Percentiles rank a stretch among this genome's conserved stretches.
phyloP scores from a whole-genome alignment of 2,797 vertebrate genomes.

The Crossoptilon crossoptilon region DNA sequence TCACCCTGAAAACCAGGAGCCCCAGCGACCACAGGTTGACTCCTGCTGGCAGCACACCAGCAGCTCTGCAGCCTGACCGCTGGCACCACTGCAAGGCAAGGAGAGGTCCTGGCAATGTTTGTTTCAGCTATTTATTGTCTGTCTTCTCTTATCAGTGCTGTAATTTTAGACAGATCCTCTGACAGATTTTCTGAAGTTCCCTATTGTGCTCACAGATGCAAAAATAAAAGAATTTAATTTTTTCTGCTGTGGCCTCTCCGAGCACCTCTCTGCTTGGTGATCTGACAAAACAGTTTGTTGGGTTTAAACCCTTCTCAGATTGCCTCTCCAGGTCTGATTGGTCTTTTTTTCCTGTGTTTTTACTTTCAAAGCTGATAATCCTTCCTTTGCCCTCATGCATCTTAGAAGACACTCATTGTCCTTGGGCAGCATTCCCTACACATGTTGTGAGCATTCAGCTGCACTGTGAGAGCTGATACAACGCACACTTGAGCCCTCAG shows the following conservation, averaged over 20 bases:
- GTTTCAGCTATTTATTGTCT: fast-evolving
- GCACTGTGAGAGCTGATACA: not conserved
- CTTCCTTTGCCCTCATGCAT: not conserved
- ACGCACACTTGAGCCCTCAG: fast-evolving
- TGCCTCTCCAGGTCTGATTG: not conserved
- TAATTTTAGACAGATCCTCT: not conserved
- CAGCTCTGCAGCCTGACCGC: not conserved
- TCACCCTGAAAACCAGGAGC: not conserved
- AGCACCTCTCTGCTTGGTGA: not conserved
- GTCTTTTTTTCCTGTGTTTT: not conserved
- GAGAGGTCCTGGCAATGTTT: not conserved
- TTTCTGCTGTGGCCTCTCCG: not conserved
- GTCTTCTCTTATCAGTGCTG: not conserved
- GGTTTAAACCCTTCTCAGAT: not conserved
- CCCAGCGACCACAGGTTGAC: not conserved
- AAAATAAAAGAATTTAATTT: not conserved
- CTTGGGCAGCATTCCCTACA: not conserved
- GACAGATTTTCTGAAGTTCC: not conserved
- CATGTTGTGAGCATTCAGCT: not conserved
- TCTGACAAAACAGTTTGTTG: not conserved
- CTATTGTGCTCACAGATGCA: not conserved
- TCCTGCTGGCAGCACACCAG: not conserved
- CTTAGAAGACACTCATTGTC: conserved; percentile 6
- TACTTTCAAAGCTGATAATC: not conserved
- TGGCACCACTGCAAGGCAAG: not conserved